These are phyloP conservation scores for Microchirus variegatus DNA, from an alignment of 2,797 vertebrate genomes.

Conservation along the genomic window DNA sequence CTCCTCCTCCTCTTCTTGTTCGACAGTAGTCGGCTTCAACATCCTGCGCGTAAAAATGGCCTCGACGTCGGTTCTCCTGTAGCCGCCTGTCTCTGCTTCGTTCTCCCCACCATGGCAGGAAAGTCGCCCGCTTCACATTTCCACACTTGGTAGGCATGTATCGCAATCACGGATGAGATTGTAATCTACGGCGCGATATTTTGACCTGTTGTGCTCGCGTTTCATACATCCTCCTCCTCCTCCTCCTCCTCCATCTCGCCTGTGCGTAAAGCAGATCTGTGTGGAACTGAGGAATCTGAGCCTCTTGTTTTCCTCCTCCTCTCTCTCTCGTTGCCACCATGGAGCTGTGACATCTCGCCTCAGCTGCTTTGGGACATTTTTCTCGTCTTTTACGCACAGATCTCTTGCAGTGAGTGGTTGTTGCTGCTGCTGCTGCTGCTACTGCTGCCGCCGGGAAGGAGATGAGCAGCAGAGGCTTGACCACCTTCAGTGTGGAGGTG, in stretches of 20 bases:
- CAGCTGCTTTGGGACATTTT: slow-evolving; percentile 13
- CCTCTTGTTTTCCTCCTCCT: slow-evolving; percentile 10
- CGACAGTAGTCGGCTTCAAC: slow-evolving; percentile 37
- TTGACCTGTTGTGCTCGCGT: neutral
- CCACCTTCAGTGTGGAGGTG: slow-evolving; percentile 58
- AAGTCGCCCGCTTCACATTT: slow-evolving; percentile 25
- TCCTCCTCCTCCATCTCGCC: too few relatives aligned
- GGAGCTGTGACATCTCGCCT: slow-evolving; percentile 6
- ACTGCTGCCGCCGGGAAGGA: neutral
- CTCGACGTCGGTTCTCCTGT: slow-evolving; percentile 28
- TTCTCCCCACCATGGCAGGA: slow-evolving; percentile 38
- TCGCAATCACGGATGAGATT: too few relatives aligned
- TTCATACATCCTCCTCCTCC: neutral
- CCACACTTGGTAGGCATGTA: slow-evolving; percentile 25
- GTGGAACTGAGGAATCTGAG: slow-evolving; percentile 20
- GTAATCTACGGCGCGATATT: neutral
- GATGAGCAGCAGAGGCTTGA: slow-evolving; percentile 29
- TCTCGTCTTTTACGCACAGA: slow-evolving; percentile 3
- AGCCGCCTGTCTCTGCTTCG: slow-evolving; percentile 7
- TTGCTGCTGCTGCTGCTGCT: too few relatives aligned
- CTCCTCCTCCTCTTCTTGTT: neutral
- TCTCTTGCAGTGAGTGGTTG: neutral
- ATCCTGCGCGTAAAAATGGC: slow-evolving; percentile 45
- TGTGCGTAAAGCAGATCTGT: neutral
- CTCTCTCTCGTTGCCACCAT: slow-evolving; percentile 3